Conservation (phyloP, 2,888 invertebrate species). For the Gymnocheta viridis region DNA sequence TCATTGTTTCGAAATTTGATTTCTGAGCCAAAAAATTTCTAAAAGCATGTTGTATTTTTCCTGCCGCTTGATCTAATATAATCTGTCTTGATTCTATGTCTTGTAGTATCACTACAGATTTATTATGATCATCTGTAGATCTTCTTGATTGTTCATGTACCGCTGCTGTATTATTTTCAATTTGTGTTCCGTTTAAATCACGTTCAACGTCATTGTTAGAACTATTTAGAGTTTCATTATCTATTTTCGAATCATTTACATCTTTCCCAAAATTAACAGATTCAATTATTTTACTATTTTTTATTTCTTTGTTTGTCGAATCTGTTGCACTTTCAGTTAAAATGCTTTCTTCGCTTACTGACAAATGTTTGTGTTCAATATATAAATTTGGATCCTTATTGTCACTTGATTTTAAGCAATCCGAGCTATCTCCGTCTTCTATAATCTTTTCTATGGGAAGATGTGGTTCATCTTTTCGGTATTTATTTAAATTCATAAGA, state of each 20-base stretch:
- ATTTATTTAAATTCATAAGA: not conserved
- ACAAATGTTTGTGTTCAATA: not conserved
- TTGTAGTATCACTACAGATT: not conserved
- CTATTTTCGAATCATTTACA: not conserved
- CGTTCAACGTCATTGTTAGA: not conserved
- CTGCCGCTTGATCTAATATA: conserved; percentile 55
- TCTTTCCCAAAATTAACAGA: not conserved
- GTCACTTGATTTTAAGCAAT: not conserved
- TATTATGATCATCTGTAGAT: not conserved
- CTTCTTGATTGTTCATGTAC: not conserved
- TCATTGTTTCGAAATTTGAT: not conserved
- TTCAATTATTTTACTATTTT: not conserved
- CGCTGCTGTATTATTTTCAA: no score
- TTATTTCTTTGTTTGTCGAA: not conserved
- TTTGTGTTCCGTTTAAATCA: no score
- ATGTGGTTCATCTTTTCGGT: not conserved
- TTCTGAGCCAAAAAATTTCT: conserved; percentile 62
- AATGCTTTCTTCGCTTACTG: not conserved
- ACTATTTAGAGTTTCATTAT: not conserved
- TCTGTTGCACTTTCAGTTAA: no score
- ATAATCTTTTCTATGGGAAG: not conserved
- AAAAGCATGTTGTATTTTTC: conserved; percentile 70
- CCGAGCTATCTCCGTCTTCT: not conserved
- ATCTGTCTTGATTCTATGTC: not conserved
- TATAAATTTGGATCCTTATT: not conserved